A percentile compares a stretch with the other conserved stretches of the same genome.
phyloP scores from a whole-genome alignment of 2,888 invertebrate genomes.

The Ellobium chinense region DNA sequence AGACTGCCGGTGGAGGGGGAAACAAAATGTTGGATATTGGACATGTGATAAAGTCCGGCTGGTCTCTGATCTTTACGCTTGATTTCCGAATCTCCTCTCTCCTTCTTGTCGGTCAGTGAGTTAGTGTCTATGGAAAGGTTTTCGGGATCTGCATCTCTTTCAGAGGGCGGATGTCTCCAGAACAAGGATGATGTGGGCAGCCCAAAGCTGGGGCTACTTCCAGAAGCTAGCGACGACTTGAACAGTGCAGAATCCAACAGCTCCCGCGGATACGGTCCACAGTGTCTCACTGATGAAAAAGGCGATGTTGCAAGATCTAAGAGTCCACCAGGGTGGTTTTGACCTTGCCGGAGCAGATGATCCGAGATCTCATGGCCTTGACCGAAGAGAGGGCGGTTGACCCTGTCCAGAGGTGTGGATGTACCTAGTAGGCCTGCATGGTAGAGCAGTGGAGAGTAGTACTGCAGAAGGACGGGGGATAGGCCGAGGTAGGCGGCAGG shows the following conservation, averaged over 20 bases:
- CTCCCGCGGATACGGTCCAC: neutral
- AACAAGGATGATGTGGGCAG: no score
- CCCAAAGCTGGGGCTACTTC: no score
- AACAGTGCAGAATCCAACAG: neutral
- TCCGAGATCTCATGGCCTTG: neutral
- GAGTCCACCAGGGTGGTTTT: neutral
- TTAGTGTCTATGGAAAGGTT: no score
- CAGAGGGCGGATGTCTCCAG: no score
- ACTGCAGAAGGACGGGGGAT: conserved; percentile 42
- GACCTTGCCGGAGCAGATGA: neutral
- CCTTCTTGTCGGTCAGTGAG: no score
- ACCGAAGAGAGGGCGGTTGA: neutral
- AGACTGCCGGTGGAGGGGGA: no score
- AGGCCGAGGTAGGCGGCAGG: conserved; percentile 41
- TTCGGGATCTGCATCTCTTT: no score
- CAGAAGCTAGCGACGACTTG: neutral
- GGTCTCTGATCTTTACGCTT: no score
- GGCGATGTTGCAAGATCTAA: neutral
- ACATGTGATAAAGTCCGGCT: no score
- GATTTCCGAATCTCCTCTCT: no score
- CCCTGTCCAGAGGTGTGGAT: neutral
- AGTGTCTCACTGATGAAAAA: neutral
- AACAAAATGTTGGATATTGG: no score
- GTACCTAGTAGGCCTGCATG: neutral
- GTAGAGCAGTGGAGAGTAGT: conserved; percentile 43